A percentile compares a stretch with the other conserved stretches of the same genome.
These are phyloP conservation scores for Uropsilus gracilis DNA, from an alignment of 2,113 vertebrate genomes.

Conservation along the genomic window DNA sequence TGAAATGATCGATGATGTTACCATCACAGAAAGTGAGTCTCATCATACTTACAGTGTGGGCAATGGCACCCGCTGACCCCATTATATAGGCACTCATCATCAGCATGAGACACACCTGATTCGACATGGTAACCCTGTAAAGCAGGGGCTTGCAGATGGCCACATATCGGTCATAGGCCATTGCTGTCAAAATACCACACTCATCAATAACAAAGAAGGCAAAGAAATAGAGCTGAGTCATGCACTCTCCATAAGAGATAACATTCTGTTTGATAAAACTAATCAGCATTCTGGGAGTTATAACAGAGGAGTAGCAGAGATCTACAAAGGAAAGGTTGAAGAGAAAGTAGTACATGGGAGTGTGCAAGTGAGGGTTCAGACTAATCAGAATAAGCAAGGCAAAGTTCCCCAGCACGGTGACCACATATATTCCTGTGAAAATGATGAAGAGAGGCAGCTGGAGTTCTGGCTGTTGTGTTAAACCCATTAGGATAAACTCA, in stretches of 20 bases:
- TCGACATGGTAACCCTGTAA: conserved; percentile 44
- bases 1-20: conserved; percentile 60
- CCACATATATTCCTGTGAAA: conserved; percentile 52
- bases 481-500: conserved; percentile 59
- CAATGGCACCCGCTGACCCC: conserved; percentile 36
- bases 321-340: conserved; percentile 64
- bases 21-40: conserved; percentile 50
- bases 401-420: conserved; percentile 54
- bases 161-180: conserved; percentile 67
- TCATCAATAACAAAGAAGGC: conserved; percentile 62
- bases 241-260: conserved; percentile 26
- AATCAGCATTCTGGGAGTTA: conserved; percentile 58
- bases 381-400: conserved; percentile 59
- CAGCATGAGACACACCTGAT: not conserved
- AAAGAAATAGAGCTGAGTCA: conserved; percentile 70
- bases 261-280: conserved; percentile 26
- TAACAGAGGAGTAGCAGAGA: conserved; percentile 61
- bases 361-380: conserved; percentile 57
- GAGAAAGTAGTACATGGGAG: conserved; percentile 71
- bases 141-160: conserved; percentile 66
- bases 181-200: conserved; percentile 54
- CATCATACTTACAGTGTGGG: conserved; percentile 47
- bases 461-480: conserved; percentile 52
- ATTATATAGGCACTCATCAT: not conserved
- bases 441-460: conserved; percentile 47